phyloP scores from a whole-genome alignment of 2,888 invertebrate genomes.

The Nemapogon koenigi region DNA sequence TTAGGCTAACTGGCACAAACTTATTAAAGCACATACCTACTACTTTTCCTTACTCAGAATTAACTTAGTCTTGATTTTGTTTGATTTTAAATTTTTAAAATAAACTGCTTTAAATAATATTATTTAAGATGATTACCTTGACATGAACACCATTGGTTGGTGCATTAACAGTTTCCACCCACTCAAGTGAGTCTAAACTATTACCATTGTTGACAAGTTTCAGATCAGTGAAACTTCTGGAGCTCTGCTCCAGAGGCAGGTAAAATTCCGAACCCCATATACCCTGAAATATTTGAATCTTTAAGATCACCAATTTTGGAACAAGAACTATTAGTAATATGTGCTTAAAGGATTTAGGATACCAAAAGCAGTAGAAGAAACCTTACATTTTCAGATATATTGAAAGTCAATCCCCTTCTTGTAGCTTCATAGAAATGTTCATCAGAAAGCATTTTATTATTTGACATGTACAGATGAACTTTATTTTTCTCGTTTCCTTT shows the following conservation, averaged over 20 bases:
- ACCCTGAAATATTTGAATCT: constrained; percentile 16
- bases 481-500: constrained; percentile 21
- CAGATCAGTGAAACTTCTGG: background rate
- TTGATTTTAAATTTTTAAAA: too few relatives aligned
- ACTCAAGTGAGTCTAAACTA: constrained; percentile 21
- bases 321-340: too few relatives aligned
- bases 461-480: constrained; percentile 25
- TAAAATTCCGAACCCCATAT: constrained; percentile 23
- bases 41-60: too few relatives aligned
- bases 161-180: constrained; percentile 20
- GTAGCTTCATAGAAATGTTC: constrained; percentile 24
- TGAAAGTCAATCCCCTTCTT: constrained; percentile 25
- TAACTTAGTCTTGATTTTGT: too few relatives aligned
- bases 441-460: constrained; percentile 22
- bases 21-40: too few relatives aligned
- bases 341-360: too few relatives aligned
- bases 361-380: too few relatives aligned
- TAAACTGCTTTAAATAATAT: too few relatives aligned
- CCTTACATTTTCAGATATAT: constrained; percentile 26
- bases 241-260: constrained; percentile 13
- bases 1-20: too few relatives aligned
- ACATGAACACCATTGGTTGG: constrained; percentile 17
- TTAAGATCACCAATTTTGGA: too few relatives aligned
- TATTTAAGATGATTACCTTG: constrained; percentile 15
- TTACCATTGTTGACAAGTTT: constrained; percentile 20